These are phyloP conservation scores for Cynoglossus semilaevis DNA, from an alignment of 2,113 vertebrate genomes.

Conservation along the genomic window DNA sequence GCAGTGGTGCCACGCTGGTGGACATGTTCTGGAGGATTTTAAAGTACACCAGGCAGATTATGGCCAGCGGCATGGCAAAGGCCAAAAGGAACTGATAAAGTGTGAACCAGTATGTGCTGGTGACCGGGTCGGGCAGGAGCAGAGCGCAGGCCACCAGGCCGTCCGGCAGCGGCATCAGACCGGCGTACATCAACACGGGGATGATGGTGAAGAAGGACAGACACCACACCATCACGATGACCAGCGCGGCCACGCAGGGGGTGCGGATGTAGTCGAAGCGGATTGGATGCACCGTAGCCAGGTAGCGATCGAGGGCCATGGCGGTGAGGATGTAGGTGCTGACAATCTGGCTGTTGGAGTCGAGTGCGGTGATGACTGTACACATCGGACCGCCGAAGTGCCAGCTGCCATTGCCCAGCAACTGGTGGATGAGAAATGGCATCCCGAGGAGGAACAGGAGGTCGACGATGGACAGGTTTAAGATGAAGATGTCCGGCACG, in stretches of 20 bases:
- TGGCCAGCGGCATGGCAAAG: slow-evolving; percentile 78
- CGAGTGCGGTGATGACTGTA: slow-evolving; percentile 82
- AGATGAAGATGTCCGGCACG: slow-evolving; percentile 85
- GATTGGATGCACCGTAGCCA: slow-evolving; percentile 85
- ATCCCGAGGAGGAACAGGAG: slow-evolving; percentile 84
- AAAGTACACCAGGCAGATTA: slow-evolving; percentile 83
- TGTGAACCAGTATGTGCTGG: slow-evolving; percentile 83
- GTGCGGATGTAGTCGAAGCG: slow-evolving; percentile 81
- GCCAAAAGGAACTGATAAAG: slow-evolving; percentile 86
- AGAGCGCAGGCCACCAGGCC: slow-evolving; percentile 81
- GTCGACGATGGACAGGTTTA: slow-evolving; percentile 83
- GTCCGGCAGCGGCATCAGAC: slow-evolving; percentile 81
- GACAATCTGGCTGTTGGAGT: slow-evolving; percentile 86
- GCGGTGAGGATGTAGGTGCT: slow-evolving; percentile 86
- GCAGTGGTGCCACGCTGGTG: slow-evolving; percentile 79
- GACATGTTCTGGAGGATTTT: slow-evolving; percentile 87
- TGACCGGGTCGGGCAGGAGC: slow-evolving; percentile 80
- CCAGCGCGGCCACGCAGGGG: slow-evolving; percentile 69
- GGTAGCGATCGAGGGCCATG: slow-evolving; percentile 84
- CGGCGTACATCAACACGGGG: slow-evolving; percentile 83
- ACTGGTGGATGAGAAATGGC: slow-evolving; percentile 88
- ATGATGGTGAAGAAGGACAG: slow-evolving; percentile 82
- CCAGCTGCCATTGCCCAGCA: slow-evolving; percentile 84
- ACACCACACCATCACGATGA: slow-evolving; percentile 79
- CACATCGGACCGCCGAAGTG: slow-evolving; percentile 82